Evolutionary conservation across 2,888 invertebrate genomes (phyloP).

Genomic region (Amphipoea lucens): DNA sequence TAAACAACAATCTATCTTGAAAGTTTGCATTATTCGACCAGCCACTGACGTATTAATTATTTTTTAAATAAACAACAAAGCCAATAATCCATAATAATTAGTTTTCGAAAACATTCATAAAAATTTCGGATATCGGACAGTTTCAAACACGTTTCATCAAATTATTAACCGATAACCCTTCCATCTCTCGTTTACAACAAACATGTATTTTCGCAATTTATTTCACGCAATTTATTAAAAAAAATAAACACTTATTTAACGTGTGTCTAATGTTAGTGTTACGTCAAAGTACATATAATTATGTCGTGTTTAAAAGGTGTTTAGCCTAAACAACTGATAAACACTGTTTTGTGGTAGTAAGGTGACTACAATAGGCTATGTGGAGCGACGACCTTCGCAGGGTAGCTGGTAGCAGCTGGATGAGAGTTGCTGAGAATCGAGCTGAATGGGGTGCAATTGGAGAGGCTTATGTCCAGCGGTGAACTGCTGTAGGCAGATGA

Average conservation of each 20-base stretch:
- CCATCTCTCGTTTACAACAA: background rate
- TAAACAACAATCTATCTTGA: too few species aligned
- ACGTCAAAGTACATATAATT: too few species aligned
- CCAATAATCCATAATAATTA: background rate
- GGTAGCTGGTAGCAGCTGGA: too few species aligned
- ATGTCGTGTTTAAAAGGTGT: too few species aligned
- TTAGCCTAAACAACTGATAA: too few species aligned
- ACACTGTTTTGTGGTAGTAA: too few species aligned
- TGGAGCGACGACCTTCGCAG: background rate
- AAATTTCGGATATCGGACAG: constrained; percentile 16
- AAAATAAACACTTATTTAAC: too few species aligned
- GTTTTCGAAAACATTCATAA: background rate
- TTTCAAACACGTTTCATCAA: background rate
- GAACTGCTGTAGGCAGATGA: background rate
- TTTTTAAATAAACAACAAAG: background rate
- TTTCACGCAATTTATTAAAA: background rate
- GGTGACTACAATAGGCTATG: background rate
- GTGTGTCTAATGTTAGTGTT: too few species aligned
- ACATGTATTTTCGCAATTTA: background rate
- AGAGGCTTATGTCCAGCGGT: background rate
- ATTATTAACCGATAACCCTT: background rate
- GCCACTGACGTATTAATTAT: background rate
- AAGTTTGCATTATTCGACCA: background rate
- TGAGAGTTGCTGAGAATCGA: too few species aligned
- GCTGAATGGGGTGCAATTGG: background rate